These are phyloP conservation scores for Linnaemya tessellans DNA, from an alignment of 2,888 invertebrate genomes.

Conservation along the genomic window DNA sequence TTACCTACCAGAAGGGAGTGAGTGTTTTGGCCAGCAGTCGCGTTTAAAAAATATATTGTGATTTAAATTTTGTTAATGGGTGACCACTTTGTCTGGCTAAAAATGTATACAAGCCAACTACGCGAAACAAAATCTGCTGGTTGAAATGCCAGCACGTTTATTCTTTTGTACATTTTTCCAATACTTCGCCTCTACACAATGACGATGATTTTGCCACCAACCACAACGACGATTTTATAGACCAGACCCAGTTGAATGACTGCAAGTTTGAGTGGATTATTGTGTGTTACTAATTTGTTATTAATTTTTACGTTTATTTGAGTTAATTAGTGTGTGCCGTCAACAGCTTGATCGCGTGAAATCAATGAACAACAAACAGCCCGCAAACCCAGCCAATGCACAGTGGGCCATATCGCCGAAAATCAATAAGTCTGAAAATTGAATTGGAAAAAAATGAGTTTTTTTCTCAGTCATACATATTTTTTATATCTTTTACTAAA, in stretches of 20 bases:
- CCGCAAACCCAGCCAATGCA: not conserved
- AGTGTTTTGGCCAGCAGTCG: slow-evolving; percentile 15
- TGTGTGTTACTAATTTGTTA: slow-evolving; percentile 74
- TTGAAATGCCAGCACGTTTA: slow-evolving; percentile 7
- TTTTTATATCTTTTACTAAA: no score
- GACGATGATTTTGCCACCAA: not conserved
- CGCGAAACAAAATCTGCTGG: not conserved
- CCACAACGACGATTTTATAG: slow-evolving; percentile 39
- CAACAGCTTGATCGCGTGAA: slow-evolving; percentile 31
- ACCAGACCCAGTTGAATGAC: slow-evolving; percentile 18
- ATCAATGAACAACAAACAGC: slow-evolving; percentile 2
- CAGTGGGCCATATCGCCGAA: not conserved
- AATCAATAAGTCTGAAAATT: not conserved
- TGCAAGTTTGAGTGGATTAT: slow-evolving; percentile 55
- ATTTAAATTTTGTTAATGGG: slow-evolving; percentile 30
- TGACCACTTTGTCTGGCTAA: slow-evolving; percentile 52
- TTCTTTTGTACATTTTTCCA: not conserved
- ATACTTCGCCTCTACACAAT: not conserved
- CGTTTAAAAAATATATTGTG: slow-evolving; percentile 13
- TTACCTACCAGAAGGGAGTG: not conserved
- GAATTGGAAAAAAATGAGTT: no score
- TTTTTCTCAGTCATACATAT: not conserved
- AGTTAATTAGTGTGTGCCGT: slow-evolving; percentile 69
- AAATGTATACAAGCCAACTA: slow-evolving; percentile 10
- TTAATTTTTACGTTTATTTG: slow-evolving; percentile 73